Evolutionary conservation across 2,797 vertebrate species (phyloP), one percentile per base, ranked within the genome.

Genomic region (Xenentodon cancila): DNA sequence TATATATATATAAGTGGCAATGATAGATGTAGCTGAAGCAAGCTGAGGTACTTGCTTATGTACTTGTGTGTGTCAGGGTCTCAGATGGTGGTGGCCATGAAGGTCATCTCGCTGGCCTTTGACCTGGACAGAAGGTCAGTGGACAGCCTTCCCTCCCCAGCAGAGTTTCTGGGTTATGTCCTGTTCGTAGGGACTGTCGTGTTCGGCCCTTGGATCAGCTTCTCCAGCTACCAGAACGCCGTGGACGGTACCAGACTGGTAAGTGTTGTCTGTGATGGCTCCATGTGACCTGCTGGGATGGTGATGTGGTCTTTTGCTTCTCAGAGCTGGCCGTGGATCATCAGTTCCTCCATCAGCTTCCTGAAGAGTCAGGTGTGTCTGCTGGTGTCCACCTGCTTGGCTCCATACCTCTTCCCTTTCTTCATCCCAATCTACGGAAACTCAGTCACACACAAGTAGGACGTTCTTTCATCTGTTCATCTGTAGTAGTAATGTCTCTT

Each of bases 21-120:
- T n/a, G n/a, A n/a, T n/a, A n/a, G n/a, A n/a, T n/a, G n/a, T n/a
- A n/a, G n/a, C n/a, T n/a, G n/a, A n/a, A n/a, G n/a, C n/a, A n/a
- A n/a, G n/a, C 13, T 37, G 34, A 37, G 3, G 34, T 12, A 37
- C 40, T n/a, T n/a, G n/a, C 40, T 42, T 42, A 8, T 62, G 20
- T 68, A 18, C 62, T 20, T 69, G 2, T 53, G 6, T 70, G n/a
- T 37, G 17, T 57, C 42, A 96, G 96, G 96, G 68, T 95, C 95
- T 56, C 96, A 96, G 91, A 97, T 97, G 95, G 96, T 97, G 49
- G 95, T 97, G 81, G 95, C 95, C 62, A 97, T 97, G 96, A 97
- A 97, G 73, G 95, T 94, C 1, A 94, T 97, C 75, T 97, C 96
- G 53, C 76, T 97, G 82, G 96, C 94, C 48, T 97, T 97, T 59